Evolutionary conservation across 2,888 invertebrate species (phyloP).

Genomic region (Andrena bucephala): DNA sequence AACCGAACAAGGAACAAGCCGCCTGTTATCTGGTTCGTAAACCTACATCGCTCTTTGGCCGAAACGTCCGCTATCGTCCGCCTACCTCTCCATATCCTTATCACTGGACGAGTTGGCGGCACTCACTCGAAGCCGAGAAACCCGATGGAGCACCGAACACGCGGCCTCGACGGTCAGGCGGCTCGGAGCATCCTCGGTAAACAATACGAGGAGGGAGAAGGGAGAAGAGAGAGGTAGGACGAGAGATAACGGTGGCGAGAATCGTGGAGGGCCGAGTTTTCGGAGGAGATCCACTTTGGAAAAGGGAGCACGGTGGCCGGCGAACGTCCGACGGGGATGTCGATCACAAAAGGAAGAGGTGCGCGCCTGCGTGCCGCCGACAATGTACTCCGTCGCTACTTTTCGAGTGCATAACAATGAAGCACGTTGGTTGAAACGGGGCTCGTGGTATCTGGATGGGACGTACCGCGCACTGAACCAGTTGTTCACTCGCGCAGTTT

Average conservation of each 20-base stretch:
- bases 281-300: constrained; percentile 17
- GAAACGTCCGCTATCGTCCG: constrained; percentile 43
- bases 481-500: constrained; percentile 68
- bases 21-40: constrained; percentile 30
- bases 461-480: constrained; percentile 77
- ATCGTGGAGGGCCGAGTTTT: constrained; percentile 7
- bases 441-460: constrained; percentile 77
- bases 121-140: constrained; percentile 23
- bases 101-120: constrained; percentile 22
- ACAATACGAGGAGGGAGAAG: neutral
- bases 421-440: constrained; percentile 77
- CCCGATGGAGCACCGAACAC: neutral
- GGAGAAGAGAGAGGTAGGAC: neutral
- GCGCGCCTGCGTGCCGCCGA: constrained; percentile 78
- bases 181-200: neutral
- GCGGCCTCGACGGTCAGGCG: neutral
- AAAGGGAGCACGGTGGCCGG: constrained; percentile 28
- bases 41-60: constrained; percentile 29
- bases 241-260: neutral
- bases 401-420: constrained; percentile 80
- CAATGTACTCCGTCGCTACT: constrained; percentile 77
- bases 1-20: constrained; percentile 6
- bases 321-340: constrained; percentile 30
- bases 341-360: constrained; percentile 67
- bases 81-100: constrained; percentile 36